A percentile compares a stretch with the other conserved stretches of the same genome.
Conservation (phyloP, 23 tunicate species). For the Corella eumyota region DNA sequence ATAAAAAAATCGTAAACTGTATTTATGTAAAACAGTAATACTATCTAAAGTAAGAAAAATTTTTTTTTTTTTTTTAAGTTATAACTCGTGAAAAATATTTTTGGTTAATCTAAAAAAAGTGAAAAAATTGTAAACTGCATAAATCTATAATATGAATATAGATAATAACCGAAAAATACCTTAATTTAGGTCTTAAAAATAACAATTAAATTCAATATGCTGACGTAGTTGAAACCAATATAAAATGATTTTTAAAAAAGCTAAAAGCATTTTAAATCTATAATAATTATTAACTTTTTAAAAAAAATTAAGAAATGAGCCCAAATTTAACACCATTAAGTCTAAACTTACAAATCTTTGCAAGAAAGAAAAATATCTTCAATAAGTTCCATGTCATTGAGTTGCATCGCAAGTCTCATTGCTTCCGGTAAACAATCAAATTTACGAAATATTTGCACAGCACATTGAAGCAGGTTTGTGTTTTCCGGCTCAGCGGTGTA, state of each 20-base stretch:
- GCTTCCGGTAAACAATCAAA: slow-evolving; percentile 87
- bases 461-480: slow-evolving; percentile 67
- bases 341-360: slow-evolving; percentile 62
- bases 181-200: no score
- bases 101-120: background rate
- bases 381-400: slow-evolving; percentile 72
- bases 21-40: no score
- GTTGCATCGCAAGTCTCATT: slow-evolving; percentile 79
- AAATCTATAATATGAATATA: no score
- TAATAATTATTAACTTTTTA: no score
- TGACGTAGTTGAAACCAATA: no score
- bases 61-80: background rate
- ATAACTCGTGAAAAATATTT: background rate
- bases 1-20: background rate
- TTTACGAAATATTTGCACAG: slow-evolving; percentile 74
- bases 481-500: slow-evolving; percentile 96
- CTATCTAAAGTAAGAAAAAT: background rate
- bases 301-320: no score
- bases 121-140: no score
- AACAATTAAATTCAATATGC: no score
- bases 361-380: slow-evolving; percentile 81
- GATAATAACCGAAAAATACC: no score
- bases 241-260: no score
- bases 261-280: no score
- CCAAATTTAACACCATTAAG: no score